Evolutionary conservation across 2,888 invertebrate genomes (phyloP), one percentile per base, ranked within the genome.

Genomic region (Volucella inflata): DNA sequence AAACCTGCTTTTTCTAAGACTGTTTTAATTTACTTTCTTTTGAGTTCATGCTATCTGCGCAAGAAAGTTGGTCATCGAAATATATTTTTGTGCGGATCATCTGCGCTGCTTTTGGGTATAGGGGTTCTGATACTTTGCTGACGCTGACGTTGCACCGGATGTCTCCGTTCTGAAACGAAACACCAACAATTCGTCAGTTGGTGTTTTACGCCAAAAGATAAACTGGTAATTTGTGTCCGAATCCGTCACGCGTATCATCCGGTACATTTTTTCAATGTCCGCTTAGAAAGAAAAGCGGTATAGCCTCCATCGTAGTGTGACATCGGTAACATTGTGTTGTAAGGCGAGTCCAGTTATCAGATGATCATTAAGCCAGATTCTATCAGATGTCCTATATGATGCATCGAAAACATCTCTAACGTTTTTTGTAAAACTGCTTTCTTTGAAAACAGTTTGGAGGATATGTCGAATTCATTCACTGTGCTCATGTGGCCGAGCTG

Each of bases 231-330:
- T 74, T 30, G 42, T 16, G 21, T 74, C 64, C 48, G 12, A 12
- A 8, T 55, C 53, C 11, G 74, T 46, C 11, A 64, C 64, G 55
- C 74, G 64, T 11, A 74, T 74, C 16, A 57, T 55, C 21, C 51
- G 53, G 21, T 72, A 72, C 51, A 72, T 51, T 72, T 72, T 60
- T 16, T 60, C 42, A 6, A 60, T 60, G 10, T 64, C 64, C 9
- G 64, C 46, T n/a, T 48, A 44, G 38, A 59, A 38, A 14, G 59
- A 14, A 40, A 59, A 40, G 17, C 42, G 42, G 10, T 59, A 59
- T 2, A 59, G 9, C n/a, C 64, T 50, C 64, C 64, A 64, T n/a
- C 50, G 42, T 10, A 74, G 64, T 2, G 48, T 62, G 0, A 72
- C 21, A 14, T 60, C 62, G 2, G 17, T 57, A 11, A 51, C 48